Percentiles rank a stretch among this genome's conserved stretches.
These are phyloP conservation scores for Falco naumanni DNA, from an alignment of 2,797 vertebrate genomes.

Conservation along the genomic window DNA sequence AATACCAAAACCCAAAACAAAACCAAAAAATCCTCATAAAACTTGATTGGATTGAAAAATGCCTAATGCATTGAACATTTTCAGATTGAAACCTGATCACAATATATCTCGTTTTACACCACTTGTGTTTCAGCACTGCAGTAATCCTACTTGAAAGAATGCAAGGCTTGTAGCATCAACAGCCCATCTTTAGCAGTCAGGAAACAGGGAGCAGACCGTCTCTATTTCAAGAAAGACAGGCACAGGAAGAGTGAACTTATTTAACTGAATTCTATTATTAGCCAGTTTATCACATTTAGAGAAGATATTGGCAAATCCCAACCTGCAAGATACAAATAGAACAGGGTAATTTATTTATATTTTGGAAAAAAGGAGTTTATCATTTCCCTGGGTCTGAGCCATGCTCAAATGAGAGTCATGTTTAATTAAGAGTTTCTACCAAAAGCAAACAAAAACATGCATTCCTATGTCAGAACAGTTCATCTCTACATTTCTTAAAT, in stretches of 20 bases:
- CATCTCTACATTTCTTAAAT: background rate
- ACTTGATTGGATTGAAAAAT: background rate
- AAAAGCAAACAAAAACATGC: background rate
- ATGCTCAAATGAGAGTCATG: background rate
- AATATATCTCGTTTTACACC: background rate
- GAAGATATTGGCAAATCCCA: background rate
- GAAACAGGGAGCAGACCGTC: background rate
- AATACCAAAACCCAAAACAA: background rate
- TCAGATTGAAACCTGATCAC: background rate
- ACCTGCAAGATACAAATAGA: background rate
- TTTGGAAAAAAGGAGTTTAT: background rate
- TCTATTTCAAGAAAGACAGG: background rate
- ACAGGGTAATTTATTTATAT: background rate
- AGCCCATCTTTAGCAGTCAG: background rate
- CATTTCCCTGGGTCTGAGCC: background rate
- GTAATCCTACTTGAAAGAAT: background rate
- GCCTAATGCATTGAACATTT: background rate
- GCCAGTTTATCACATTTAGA: background rate
- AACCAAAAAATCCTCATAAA: background rate
- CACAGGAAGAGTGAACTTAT: background rate
- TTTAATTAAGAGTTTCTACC: background rate
- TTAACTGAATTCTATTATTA: conserved; percentile 10
- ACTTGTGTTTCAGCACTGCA: background rate
- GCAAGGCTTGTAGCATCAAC: background rate
- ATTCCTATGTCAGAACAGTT: background rate